These are phyloP conservation scores for Cataglyphis altisquamis DNA, from an alignment of 2,888 invertebrate species.

Conservation along the genomic window DNA sequence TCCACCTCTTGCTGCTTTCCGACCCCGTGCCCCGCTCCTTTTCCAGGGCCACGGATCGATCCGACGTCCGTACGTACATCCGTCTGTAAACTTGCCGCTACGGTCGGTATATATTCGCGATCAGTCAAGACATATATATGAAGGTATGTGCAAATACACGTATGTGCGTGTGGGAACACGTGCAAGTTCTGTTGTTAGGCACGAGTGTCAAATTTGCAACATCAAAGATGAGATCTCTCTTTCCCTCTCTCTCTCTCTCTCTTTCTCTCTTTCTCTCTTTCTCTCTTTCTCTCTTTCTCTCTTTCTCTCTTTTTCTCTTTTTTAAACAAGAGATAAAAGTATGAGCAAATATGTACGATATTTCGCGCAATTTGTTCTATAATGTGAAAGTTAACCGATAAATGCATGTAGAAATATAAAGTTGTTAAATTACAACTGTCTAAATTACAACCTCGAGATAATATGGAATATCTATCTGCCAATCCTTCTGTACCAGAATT, in stretches of 20 bases:
- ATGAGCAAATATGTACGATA: background rate
- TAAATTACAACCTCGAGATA: background rate
- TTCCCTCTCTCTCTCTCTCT: too few relatives aligned
- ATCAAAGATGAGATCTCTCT: constrained; percentile 8
- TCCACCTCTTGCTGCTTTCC: constrained; percentile 50
- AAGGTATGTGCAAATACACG: background rate
- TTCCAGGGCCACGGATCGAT: constrained; percentile 72
- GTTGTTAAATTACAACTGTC: background rate
- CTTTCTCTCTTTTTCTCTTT: too few relatives aligned
- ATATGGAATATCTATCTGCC: background rate
- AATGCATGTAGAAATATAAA: background rate
- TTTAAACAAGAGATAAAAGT: background rate
- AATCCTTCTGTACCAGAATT: background rate
- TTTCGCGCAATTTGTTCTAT: background rate
- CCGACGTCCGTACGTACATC: constrained; percentile 71
- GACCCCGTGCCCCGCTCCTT: constrained; percentile 57
- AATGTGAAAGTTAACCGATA: background rate
- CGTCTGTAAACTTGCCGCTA: constrained; percentile 64
- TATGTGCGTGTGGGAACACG: background rate
- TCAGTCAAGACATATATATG: constrained; percentile 31
- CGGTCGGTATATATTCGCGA: constrained; percentile 61
- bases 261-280: too few relatives aligned
- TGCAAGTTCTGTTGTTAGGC: background rate
- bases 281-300: too few relatives aligned
- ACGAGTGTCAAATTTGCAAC: constrained; percentile 19